These are phyloP conservation scores for Cataglyphis livida DNA, from an alignment of 2,888 invertebrate genomes.

Conservation along the genomic window DNA sequence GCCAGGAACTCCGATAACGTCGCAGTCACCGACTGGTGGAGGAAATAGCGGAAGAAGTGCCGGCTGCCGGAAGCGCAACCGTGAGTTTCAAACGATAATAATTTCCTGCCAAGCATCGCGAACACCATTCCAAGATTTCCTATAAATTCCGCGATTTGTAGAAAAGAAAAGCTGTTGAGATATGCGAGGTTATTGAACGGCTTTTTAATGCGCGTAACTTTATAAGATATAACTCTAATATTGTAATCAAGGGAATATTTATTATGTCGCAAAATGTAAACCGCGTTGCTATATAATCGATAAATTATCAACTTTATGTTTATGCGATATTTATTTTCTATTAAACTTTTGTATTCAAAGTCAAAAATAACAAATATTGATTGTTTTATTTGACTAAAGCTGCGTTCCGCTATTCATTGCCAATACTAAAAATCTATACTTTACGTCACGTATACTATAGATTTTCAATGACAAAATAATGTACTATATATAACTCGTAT, in stretches of 20 bases:
- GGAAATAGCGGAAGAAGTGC: conserved; percentile 70
- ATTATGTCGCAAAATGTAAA: neutral
- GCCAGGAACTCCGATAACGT: conserved; percentile 80
- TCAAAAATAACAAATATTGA: neutral
- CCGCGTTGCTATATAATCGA: neutral
- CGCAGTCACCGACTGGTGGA: conserved; percentile 62
- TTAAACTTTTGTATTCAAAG: neutral
- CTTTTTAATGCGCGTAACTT: conserved; percentile 1
- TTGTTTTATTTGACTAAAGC: neutral
- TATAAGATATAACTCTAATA: conserved; percentile 8
- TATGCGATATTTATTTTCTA: neutral
- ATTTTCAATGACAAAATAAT: neutral
- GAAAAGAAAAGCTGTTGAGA: conserved; percentile 41
- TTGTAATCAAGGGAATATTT: neutral
- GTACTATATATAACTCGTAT: neutral
- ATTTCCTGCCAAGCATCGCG: conserved; percentile 78
- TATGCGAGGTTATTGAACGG: conserved; percentile 39
- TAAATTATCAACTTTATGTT: neutral
- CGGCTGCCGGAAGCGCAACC: conserved; percentile 79
- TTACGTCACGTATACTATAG: too few relatives aligned
- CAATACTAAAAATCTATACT: too few relatives aligned
- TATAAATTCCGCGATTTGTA: conserved; percentile 64
- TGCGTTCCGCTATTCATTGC: too few relatives aligned
- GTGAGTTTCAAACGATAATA: conserved; percentile 81
- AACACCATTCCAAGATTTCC: conserved; percentile 67